Conservation (phyloP, 2,888 invertebrate species). For the Machimus atricapillus region DNA sequence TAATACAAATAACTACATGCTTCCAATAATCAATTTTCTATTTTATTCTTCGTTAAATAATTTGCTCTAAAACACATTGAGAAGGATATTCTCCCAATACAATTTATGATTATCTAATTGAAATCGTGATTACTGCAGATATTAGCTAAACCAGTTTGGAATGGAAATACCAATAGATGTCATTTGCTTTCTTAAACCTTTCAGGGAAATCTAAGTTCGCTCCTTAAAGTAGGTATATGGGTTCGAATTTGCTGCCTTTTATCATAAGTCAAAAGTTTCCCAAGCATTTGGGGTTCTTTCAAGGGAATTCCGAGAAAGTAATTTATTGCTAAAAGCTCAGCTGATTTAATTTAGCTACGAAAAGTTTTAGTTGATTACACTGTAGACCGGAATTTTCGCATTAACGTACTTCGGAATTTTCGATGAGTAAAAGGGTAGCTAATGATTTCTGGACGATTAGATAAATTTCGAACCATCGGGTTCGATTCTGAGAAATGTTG, state of each 20-base stretch:
- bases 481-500: neutral
- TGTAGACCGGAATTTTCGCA: neutral
- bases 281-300: neutral
- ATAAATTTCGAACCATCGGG: neutral
- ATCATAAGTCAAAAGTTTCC: neutral
- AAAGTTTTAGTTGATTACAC: neutral
- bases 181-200: neutral
- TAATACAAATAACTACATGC: neutral
- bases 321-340: neutral
- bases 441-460: neutral
- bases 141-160: neutral
- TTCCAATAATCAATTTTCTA: neutral
- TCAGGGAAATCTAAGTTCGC: neutral
- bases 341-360: neutral
- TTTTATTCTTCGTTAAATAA: neutral
- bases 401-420: neutral
- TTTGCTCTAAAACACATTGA: neutral
- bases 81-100: neutral
- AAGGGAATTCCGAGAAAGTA: neutral
- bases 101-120: neutral
- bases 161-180: neutral
- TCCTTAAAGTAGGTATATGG: neutral
- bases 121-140: neutral
- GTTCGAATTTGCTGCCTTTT: neutral
- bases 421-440: neutral